Conservation (phyloP, 2,797 vertebrate genomes). For the Acanthurus lineatus region DNA sequence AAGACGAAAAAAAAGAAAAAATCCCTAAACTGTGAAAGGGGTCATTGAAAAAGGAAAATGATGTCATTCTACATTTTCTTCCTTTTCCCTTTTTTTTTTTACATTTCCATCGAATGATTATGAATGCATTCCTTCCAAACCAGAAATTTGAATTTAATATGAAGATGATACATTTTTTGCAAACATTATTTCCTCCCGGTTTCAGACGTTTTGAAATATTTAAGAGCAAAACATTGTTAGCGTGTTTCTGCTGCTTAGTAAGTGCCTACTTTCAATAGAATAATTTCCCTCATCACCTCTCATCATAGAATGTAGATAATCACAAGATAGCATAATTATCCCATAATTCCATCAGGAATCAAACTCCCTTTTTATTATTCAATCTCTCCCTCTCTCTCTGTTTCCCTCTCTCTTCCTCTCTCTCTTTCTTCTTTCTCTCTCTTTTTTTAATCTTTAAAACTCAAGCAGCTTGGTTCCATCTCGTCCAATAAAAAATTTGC, state of each 20-base stretch:
- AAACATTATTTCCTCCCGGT: constrained; percentile 70
- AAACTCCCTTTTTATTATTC: constrained; percentile 94
- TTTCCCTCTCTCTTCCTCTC: constrained; percentile 29
- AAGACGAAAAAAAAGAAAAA: background rate
- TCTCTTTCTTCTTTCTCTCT: constrained; percentile 77
- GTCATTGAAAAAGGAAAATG: constrained; percentile 47
- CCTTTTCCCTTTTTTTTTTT: constrained; percentile 17
- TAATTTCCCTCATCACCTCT: constrained; percentile 89
- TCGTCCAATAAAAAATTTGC: constrained; percentile 98
- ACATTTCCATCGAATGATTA: constrained; percentile 55
- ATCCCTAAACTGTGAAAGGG: constrained; percentile 50
- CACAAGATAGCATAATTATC: constrained; percentile 98
- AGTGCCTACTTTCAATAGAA: constrained; percentile 89
- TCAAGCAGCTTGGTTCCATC: constrained; percentile 96
- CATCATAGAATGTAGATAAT: constrained; percentile 96
- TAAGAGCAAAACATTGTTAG: constrained; percentile 83
- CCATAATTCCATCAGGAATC: constrained; percentile 98
- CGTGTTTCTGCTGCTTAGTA: constrained; percentile 84
- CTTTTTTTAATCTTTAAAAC: constrained; percentile 92
- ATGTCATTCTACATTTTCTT: constrained; percentile 41
- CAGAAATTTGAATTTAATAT: constrained; percentile 56
- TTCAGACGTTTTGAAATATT: constrained; percentile 76
- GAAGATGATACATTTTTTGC: constrained; percentile 52
- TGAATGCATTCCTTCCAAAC: constrained; percentile 32
- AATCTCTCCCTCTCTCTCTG: constrained; percentile 88